These are phyloP conservation scores for Diploscapter pachys DNA, from an alignment of 1,140 invertebrate species.

Conservation along the genomic window DNA sequence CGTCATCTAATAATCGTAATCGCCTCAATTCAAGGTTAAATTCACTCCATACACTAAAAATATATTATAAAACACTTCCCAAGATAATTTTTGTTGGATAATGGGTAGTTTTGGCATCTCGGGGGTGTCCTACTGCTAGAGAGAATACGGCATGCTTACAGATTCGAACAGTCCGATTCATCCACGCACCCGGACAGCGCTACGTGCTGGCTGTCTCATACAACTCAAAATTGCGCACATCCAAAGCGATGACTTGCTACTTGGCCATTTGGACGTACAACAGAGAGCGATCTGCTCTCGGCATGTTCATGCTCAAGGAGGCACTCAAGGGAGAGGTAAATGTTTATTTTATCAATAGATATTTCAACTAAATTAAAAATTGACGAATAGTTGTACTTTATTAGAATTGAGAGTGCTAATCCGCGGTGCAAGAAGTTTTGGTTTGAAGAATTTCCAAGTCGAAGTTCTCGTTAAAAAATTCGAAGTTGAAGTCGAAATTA, in stretches of 20 bases:
- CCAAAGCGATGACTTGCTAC: conserved; percentile 5
- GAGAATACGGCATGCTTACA: too few relatives aligned
- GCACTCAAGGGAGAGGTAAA: conserved; percentile 16
- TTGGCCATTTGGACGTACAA: conserved; percentile 24
- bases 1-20: too few relatives aligned
- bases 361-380: not conserved
- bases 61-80: not conserved
- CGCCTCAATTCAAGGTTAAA: not conserved
- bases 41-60: not conserved
- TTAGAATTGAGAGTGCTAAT: too few relatives aligned
- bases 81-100: not conserved
- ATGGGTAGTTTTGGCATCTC: too few relatives aligned
- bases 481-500: too few relatives aligned
- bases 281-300: conserved; percentile 6
- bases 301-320: conserved; percentile 14
- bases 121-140: too few relatives aligned
- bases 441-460: too few relatives aligned
- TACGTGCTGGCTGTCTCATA: conserved; percentile 21
- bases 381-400: too few relatives aligned
- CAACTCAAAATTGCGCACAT: conserved; percentile 14
- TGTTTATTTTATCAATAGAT: not conserved
- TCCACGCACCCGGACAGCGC: too few relatives aligned
- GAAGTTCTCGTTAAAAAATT: too few relatives aligned
- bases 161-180: too few relatives aligned
- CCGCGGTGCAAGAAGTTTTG: too few relatives aligned